These are phyloP conservation scores for Argopecten irradians DNA, from an alignment of 1,140 invertebrate species.

Conservation along the genomic window DNA sequence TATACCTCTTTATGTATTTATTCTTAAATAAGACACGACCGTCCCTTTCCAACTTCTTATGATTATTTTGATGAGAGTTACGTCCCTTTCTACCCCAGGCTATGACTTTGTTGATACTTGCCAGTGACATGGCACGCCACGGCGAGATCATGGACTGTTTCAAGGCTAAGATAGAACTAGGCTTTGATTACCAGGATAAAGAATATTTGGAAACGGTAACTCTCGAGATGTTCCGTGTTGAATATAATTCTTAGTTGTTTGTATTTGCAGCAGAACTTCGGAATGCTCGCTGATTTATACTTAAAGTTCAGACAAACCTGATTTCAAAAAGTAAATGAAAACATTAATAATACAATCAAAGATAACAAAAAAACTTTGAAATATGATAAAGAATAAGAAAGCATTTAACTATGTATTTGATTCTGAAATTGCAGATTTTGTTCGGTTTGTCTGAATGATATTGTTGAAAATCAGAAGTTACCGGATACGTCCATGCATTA, in stretches of 20 bases:
- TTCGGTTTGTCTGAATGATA: not conserved
- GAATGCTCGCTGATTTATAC: not conserved
- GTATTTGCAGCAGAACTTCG: not conserved
- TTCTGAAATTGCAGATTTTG: no score
- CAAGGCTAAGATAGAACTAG: slow-evolving; percentile 70
- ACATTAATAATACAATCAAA: not conserved
- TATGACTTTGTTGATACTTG: slow-evolving; percentile 76
- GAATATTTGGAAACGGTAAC: slow-evolving; percentile 73
- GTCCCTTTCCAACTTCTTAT: no score
- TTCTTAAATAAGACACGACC: not conserved
- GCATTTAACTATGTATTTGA: no score
- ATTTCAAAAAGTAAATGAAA: no score
- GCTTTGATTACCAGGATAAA: slow-evolving; percentile 72
- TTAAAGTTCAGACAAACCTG: not conserved
- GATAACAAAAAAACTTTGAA: not conserved
- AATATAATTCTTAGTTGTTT: not conserved
- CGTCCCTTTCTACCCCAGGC: slow-evolving; percentile 58
- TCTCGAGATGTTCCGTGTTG: not conserved
- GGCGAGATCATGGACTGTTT: slow-evolving; percentile 77
- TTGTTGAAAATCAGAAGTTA: not conserved
- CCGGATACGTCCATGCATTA: no score
- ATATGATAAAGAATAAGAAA: not conserved
- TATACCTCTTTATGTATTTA: not conserved
- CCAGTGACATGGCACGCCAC: slow-evolving; percentile 78
- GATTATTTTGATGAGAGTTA: no score